Evolutionary conservation across 2,797 vertebrate species (phyloP).

Genomic region (Danio albolineatus): DNA sequence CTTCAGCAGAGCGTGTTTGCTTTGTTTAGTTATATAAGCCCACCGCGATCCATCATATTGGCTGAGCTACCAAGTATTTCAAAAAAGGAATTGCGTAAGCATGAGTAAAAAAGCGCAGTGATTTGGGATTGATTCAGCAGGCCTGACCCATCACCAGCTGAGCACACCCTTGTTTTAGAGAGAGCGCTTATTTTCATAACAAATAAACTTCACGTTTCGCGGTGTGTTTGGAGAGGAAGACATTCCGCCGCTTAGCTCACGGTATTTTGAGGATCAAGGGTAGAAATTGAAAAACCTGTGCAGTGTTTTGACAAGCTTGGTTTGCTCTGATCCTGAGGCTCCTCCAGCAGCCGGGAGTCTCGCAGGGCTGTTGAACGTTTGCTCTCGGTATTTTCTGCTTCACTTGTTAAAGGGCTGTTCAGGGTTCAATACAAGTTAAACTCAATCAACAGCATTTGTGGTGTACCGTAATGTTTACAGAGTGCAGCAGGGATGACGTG

Average conservation of each 20-base stretch:
- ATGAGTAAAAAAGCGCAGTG: conserved; percentile 35
- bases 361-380: background rate
- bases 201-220: conserved; percentile 71
- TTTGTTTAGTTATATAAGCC: conserved; percentile 17
- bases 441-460: background rate
- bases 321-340: conserved; percentile 63
- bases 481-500: background rate
- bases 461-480: conserved; percentile 9
- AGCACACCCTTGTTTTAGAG: conserved; percentile 31
- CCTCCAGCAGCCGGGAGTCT: conserved; percentile 40
- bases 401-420: conserved; percentile 5
- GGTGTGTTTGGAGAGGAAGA: conserved; percentile 64
- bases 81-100: conserved; percentile 11
- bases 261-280: conserved; percentile 69
- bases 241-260: conserved; percentile 63
- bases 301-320: conserved; percentile 72
- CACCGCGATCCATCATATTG: conserved; percentile 45
- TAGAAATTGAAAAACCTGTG: conserved; percentile 67
- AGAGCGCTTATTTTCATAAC: conserved; percentile 71
- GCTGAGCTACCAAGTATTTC: conserved; percentile 26
- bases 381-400: background rate
- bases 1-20: conserved; percentile 39
- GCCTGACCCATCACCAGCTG: conserved; percentile 46
- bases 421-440: background rate
- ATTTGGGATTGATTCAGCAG: background rate